phyloP scores from a whole-genome alignment of 2,888 invertebrate species.

The Agelastica alni region DNA sequence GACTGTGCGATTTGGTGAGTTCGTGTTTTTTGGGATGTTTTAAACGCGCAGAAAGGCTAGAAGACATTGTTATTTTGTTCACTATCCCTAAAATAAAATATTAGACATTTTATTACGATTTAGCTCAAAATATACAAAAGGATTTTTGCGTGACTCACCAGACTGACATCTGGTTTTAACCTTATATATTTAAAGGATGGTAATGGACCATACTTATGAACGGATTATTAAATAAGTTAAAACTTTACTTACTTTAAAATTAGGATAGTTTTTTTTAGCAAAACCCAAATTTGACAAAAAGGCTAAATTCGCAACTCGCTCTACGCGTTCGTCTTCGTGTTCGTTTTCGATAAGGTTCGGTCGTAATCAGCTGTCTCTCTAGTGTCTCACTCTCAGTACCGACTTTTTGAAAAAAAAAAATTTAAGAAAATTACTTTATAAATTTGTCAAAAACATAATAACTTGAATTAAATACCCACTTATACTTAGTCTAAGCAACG shows the following conservation, averaged over 20 bases:
- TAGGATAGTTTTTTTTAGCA: slow-evolving; percentile 9
- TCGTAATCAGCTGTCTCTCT: slow-evolving; percentile 7
- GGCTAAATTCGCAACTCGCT: slow-evolving; percentile 3
- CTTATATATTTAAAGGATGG: background rate
- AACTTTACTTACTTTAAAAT: slow-evolving; percentile 8
- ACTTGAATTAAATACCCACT: too few species aligned
- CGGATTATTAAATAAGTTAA: background rate
- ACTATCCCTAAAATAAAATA: slow-evolving; percentile 23
- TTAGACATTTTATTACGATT: slow-evolving; percentile 20
- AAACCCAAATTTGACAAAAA: slow-evolving; percentile 3
- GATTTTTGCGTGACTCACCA: slow-evolving; percentile 29
- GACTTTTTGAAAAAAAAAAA: too few species aligned
- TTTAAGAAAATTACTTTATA: too few species aligned
- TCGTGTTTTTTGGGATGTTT: slow-evolving; percentile 55
- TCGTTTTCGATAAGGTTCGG: slow-evolving; percentile 8
- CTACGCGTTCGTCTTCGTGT: slow-evolving; percentile 16
- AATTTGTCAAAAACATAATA: too few species aligned
- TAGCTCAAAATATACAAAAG: slow-evolving; percentile 24
- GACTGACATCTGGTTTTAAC: slow-evolving; percentile 26
- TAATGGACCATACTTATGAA: background rate
- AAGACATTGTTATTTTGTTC: slow-evolving; percentile 48
- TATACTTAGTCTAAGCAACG: too few species aligned
- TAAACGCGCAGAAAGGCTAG: slow-evolving; percentile 54
- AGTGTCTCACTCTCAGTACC: too few species aligned
- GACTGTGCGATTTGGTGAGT: slow-evolving; percentile 53